Evolutionary conservation across 2,888 invertebrate species (phyloP), one percentile per base, ranked within the genome.

Genomic region (Andrena fulva): DNA sequence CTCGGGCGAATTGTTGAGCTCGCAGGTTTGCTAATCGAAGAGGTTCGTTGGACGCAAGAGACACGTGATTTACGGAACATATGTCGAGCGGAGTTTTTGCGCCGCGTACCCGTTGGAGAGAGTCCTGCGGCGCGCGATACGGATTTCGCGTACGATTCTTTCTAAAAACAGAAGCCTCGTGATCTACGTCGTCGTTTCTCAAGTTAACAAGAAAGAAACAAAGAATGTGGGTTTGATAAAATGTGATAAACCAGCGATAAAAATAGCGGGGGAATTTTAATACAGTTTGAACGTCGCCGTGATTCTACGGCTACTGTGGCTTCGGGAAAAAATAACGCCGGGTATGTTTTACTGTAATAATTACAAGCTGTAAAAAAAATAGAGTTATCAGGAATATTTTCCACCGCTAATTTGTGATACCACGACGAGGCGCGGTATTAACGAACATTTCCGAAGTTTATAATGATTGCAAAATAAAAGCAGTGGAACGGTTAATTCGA

Each of bases 81-180:
- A 24, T 50, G 54, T 42, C 3, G 31, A 48, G 33, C 1, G 6
- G 0, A 33, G 20, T 63, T 77, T 63, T 69, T 63, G 59, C 27
- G 7, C 27, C 20, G 48, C 59, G n/a, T n/a, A 35, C 66, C 16
- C 33, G 50, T 54, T 10, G 24, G 20, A 27, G 27, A 54, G 62
- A 78, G 60, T 42, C 16, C 48, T n/a, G n/a, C 42, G 4, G 16
- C 7, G 10, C 24, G 29, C 54, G 24, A 33, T 29, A 54, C 33
- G 48, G 27, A 69, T 69, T 79, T 69, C 69, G n/a, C 24, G 6
- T 10, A 16, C 31, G 29, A 48, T 27, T 50, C 62, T 77, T 79
- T 69, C 77, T 77, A 77, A 54, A 77, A 48, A 54, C 35, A 8
- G 35, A 54, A 54, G 12, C 24, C 63, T 8, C 20, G n/a, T 16